Evolutionary conservation across 2,888 invertebrate genomes (phyloP).

Genomic region (Rhodophaea formosa): DNA sequence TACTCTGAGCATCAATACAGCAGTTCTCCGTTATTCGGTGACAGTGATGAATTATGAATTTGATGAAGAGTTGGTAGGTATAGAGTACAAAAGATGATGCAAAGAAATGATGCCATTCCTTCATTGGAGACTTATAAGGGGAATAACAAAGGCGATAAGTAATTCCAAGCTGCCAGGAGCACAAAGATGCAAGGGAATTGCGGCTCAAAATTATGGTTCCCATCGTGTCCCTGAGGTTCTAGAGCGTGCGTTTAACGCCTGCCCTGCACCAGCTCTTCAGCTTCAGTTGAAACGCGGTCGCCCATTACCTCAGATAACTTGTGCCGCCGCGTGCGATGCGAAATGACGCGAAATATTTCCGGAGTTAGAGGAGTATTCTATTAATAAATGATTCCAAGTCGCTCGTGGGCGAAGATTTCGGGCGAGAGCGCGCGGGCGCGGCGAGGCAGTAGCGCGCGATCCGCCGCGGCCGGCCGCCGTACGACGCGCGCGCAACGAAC

Average conservation of each 20-base stretch:
- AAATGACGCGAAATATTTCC: constrained; percentile 81
- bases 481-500: constrained; percentile 80
- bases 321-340: constrained; percentile 67
- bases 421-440: constrained; percentile 60
- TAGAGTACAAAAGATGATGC: too few species aligned
- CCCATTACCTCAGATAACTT: constrained; percentile 67
- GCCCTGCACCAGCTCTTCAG: constrained; percentile 30
- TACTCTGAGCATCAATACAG: constrained; percentile 19
- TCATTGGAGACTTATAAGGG: too few species aligned
- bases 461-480: constrained; percentile 78
- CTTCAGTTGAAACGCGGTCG: constrained; percentile 30
- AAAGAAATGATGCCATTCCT: too few species aligned
- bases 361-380: constrained; percentile 80
- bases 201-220: neutral
- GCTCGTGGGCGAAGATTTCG: constrained; percentile 78
- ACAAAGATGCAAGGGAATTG: neutral
- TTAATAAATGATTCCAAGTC: constrained; percentile 76
- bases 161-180: too few species aligned
- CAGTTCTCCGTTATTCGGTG: constrained; percentile 1
- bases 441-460: constrained; percentile 76
- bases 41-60: neutral
- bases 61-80: too few species aligned
- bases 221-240: neutral
- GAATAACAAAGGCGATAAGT: too few species aligned
- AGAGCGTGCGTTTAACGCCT: neutral